Conservation (phyloP, 2,888 invertebrate species). For the Zelleria hepariella region DNA sequence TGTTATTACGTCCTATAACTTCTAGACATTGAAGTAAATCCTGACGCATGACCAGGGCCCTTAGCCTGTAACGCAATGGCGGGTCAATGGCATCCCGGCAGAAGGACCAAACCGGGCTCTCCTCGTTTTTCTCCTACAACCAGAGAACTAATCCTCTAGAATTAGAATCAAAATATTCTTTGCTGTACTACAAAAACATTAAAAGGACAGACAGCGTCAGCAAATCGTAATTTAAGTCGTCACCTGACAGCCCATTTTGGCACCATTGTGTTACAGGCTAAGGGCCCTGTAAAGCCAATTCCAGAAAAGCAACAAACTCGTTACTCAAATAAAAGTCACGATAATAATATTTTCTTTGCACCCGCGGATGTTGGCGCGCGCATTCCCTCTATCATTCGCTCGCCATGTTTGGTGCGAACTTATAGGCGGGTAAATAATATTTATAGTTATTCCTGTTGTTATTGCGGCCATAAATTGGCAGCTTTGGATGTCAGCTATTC, state of each 20-base stretch:
- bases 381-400: conserved; percentile 5
- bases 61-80: too few relatives aligned
- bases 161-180: too few relatives aligned
- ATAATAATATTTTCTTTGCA: not conserved
- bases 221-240: too few relatives aligned
- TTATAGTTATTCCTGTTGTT: conserved; percentile 24
- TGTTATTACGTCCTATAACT: not conserved
- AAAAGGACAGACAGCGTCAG: too few relatives aligned
- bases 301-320: not conserved
- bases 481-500: conserved; percentile 8
- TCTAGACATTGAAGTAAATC: not conserved
- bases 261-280: too few relatives aligned
- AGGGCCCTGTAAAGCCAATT: not conserved
- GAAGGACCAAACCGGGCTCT: too few relatives aligned
- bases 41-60: not conserved
- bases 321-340: not conserved
- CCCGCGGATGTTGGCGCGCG: not conserved
- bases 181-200: too few relatives aligned
- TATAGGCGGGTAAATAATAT: conserved; percentile 15
- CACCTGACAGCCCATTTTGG: too few relatives aligned
- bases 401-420: conserved; percentile 14
- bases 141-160: too few relatives aligned
- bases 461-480: conserved; percentile 21
- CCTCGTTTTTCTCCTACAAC: too few relatives aligned
- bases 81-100: too few relatives aligned